Percentiles rank a stretch among this genome's conserved stretches.
Evolutionary conservation across 1,140 invertebrate genomes (phyloP).

Genomic region (Atopsyche davidsoni): DNA sequence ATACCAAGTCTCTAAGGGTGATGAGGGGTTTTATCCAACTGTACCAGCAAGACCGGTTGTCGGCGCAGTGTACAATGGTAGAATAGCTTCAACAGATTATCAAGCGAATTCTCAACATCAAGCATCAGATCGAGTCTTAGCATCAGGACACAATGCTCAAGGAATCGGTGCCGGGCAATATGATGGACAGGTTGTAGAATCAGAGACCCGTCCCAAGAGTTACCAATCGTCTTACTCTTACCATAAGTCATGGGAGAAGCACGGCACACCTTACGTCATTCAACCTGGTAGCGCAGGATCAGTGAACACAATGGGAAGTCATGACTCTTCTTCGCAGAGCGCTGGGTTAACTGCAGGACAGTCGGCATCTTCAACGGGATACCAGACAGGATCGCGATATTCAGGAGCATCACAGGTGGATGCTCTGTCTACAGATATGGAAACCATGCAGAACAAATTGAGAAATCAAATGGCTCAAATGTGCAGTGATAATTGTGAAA

Average conservation of each 20-base stretch:
- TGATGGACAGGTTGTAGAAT: neutral
- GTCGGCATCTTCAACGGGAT: neutral
- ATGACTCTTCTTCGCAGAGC: slow-evolving; percentile 28
- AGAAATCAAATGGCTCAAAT: slow-evolving; percentile 24
- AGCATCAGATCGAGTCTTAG: no score
- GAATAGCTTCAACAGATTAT: neutral
- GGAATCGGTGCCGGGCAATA: neutral
- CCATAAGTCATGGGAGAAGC: slow-evolving; percentile 47
- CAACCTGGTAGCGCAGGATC: no score
- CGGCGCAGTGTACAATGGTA: no score
- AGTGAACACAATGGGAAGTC: slow-evolving; percentile 34
- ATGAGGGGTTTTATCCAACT: no score
- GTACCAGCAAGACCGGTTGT: no score
- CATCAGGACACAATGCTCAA: no score
- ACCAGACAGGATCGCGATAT: no score
- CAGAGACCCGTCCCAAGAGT: slow-evolving; percentile 36
- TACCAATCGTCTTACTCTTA: slow-evolving; percentile 48
- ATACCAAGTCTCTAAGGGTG: slow-evolving; percentile 6
- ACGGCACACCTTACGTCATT: slow-evolving; percentile 45
- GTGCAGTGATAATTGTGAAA: slow-evolving; percentile 9
- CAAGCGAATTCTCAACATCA: neutral
- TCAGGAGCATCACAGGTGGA: slow-evolving; percentile 8
- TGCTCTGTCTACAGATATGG: slow-evolving; percentile 10
- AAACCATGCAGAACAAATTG: slow-evolving; percentile 18
- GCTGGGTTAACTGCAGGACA: neutral